Base-by-base conservation (phyloP, 1,140 invertebrate genomes). In the Drosophila sulfurigaster region DNA sequence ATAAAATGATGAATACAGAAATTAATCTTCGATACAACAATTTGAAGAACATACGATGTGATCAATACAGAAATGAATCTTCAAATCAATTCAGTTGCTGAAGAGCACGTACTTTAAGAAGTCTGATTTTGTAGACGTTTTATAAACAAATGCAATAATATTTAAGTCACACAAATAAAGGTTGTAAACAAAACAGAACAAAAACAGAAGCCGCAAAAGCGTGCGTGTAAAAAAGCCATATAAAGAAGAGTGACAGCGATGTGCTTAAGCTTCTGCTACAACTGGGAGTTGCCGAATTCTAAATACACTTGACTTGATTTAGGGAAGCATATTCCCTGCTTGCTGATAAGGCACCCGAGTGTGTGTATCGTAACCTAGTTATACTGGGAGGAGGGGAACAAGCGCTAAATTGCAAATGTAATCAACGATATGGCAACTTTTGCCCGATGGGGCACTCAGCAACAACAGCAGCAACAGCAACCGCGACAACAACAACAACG, bases 131-230 rank as follows among this genome's bases (percentile, higher is more conserved):
- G 3, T 13, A 43, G 56, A 7, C 32, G 7, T 57, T 15, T 16
- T 56, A 68, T 78, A 79, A 81, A 86, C 66, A 69, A 83, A 63
- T 80, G 78, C 57, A 73, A 68, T 45, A 81, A 86, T 65, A 87
- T 81, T 86, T 67, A 67, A 81, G 71, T 60, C 78, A 74, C 67
- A 16, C 30, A 54, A 11, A 30, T 11, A 6, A 49, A 58, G 30
- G 4, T n/a, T 38, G 4, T 8, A 35, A 67, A 45, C 20, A 25
- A 25, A 25, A 25, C 20, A 25, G 38, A 48, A 64, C 51, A 78
- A 60, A 65, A 59, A 72, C 65, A 86, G 75, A 62, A 72, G 70
- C 82, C 62, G 38, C 71, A 65, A 25, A 78, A 85, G 62, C 30
- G 60, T 41, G 58, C 30, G 30, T 57, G 56, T 32, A 69, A 25